A percentile compares a stretch with the other conserved stretches of the same genome.
phyloP scores from a whole-genome alignment of 2,113 vertebrate species.

The Odontesthes bonariensis region DNA sequence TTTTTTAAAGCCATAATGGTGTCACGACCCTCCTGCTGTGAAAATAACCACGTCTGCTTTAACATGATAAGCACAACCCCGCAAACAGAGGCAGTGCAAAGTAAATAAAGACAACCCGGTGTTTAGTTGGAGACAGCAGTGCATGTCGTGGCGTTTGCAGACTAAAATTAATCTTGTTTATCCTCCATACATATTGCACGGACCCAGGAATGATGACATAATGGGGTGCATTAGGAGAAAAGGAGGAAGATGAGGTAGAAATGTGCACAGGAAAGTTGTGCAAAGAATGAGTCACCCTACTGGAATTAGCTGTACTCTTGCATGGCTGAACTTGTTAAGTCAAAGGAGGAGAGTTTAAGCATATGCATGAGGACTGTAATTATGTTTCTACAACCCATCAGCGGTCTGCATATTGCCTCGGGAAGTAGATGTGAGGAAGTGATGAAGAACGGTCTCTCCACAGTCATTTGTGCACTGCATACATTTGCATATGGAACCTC shows the following conservation, averaged over 20 bases:
- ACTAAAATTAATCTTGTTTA: too few relatives aligned
- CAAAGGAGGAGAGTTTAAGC: conserved; percentile 46
- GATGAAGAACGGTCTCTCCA: conserved; percentile 42
- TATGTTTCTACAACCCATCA: conserved; percentile 55
- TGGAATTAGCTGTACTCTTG: conserved; percentile 10
- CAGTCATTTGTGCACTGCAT: conserved; percentile 49
- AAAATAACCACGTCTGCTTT: too few relatives aligned
- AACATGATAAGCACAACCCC: too few relatives aligned
- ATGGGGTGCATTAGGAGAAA: background rate
- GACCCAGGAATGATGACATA: too few relatives aligned
- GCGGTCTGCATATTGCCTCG: conserved; percentile 17
- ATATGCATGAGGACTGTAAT: conserved; percentile 55
- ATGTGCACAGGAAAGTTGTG: conserved; percentile 2
- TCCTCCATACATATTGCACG: too few relatives aligned
- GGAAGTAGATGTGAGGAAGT: conserved; percentile 42
- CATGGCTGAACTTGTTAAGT: conserved; percentile 44
- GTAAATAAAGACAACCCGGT: too few relatives aligned
- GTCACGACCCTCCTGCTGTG: too few relatives aligned
- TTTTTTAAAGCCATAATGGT: too few relatives aligned
- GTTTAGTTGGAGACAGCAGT: too few relatives aligned
- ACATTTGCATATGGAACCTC: conserved; percentile 46
- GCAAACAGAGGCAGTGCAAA: too few relatives aligned
- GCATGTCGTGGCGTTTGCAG: too few relatives aligned
- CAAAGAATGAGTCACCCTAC: background rate
- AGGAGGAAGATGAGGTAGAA: background rate